Conservation (phyloP, 1,140 invertebrate species). For the Orius laevigatus region DNA sequence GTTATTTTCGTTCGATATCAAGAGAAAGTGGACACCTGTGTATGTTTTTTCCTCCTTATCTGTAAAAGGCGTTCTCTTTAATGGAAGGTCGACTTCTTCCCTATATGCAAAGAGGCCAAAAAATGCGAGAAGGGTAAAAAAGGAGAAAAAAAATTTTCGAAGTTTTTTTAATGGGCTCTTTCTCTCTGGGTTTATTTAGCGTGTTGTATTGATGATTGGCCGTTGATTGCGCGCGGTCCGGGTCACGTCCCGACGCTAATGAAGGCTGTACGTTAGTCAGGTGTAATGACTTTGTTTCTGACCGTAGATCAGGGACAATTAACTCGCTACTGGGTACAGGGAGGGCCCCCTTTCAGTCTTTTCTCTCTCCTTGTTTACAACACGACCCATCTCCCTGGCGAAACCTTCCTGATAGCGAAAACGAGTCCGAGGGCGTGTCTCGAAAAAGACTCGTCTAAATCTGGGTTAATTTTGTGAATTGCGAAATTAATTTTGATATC, state of each 20-base stretch:
- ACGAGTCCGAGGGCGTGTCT: constrained; percentile 4
- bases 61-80: no score
- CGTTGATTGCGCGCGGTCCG: background rate
- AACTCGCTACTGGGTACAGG: constrained; percentile 6
- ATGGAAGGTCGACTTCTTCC: no score
- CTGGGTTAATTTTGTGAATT: background rate
- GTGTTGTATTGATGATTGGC: no score
- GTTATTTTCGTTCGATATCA: no score
- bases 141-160: no score
- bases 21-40: no score
- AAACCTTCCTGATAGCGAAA: background rate
- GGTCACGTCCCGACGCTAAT: constrained; percentile 10
- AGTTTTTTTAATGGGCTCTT: no score
- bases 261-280: constrained; percentile 9
- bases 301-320: constrained; percentile 10
- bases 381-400: background rate
- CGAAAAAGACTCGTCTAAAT: background rate
- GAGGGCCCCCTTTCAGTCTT: no score
- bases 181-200: no score
- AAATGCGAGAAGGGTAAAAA: no score
- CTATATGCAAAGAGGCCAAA: no score
- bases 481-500: background rate
- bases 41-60: no score
- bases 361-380: background rate
- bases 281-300: constrained; percentile 10